Conservation (phyloP, 2,888 invertebrate genomes). For the Branchellion lobata region DNA sequence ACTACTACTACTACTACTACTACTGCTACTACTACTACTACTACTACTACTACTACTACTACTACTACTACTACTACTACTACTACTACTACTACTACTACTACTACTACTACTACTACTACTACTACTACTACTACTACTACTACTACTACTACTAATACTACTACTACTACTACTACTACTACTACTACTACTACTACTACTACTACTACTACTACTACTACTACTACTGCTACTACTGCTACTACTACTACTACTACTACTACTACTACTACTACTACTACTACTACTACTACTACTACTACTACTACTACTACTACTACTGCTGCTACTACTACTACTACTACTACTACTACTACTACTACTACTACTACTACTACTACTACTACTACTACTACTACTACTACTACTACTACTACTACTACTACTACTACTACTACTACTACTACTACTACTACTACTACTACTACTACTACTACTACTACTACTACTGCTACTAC, state of each 20-base stretch:
- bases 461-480: constrained; percentile 47
- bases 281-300: constrained; percentile 40
- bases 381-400: constrained; percentile 10
- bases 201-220: constrained; percentile 47
- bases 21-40: constrained; percentile 46
- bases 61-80: constrained; percentile 47
- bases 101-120: constrained; percentile 44
- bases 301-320: constrained; percentile 47
- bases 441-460: constrained; percentile 46
- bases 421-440: constrained; percentile 47
- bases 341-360: constrained; percentile 47
- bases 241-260: constrained; percentile 46
- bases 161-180: too few relatives aligned
- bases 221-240: constrained; percentile 47
- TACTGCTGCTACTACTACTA: constrained; percentile 46
- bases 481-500: constrained; percentile 47
- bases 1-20: constrained; percentile 47
- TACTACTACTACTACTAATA: too few relatives aligned
- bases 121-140: constrained; percentile 32
- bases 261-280: constrained; percentile 27
- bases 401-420: constrained; percentile 44
- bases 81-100: constrained; percentile 47
- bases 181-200: background rate
- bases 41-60: constrained; percentile 47
- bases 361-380: constrained; percentile 47